phyloP scores from a whole-genome alignment of 2,888 invertebrate genomes.

The Acrocyrtus sp. region DNA sequence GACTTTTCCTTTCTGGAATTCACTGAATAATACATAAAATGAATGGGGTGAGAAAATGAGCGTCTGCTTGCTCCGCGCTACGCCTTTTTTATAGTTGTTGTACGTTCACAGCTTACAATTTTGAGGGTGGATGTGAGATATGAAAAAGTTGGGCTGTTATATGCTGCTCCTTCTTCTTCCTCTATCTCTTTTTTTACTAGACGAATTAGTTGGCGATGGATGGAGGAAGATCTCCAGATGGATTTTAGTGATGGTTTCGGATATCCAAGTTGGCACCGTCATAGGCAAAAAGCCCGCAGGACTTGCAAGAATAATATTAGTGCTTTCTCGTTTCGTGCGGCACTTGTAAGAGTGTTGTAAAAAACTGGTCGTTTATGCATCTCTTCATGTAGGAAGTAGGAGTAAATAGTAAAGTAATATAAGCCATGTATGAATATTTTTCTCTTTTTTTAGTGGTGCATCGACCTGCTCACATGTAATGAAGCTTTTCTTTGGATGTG shows the following conservation, averaged over 20 bases:
- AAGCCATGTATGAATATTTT: neutral
- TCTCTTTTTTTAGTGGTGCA: conserved; percentile 8
- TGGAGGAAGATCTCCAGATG: neutral
- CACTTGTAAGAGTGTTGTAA: neutral
- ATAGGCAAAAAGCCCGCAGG: neutral
- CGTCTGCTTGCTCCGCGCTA: conserved; percentile 15
- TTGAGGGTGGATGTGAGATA: too few species aligned
- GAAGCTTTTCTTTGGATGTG: conserved; percentile 1
- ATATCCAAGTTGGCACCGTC: neutral
- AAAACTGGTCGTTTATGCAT: too few species aligned
- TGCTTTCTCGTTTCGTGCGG: conserved; percentile 20
- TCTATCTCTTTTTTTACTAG: neutral
- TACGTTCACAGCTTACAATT: neutral
- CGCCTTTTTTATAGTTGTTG: neutral
- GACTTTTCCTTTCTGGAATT: conserved; percentile 23
- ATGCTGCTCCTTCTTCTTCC: too few species aligned
- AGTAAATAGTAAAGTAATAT: neutral
- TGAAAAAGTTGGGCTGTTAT: too few species aligned
- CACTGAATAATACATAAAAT: conserved; percentile 30
- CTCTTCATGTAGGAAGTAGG: conserved; percentile 4
- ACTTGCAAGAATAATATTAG: conserved; percentile 26
- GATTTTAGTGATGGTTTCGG: neutral
- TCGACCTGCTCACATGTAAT: neutral
- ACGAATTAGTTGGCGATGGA: neutral
- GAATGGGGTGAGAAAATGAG: conserved; percentile 41